Conservation (phyloP, 92 coral and sea anemone genomes). For the Montipora capitata region DNA sequence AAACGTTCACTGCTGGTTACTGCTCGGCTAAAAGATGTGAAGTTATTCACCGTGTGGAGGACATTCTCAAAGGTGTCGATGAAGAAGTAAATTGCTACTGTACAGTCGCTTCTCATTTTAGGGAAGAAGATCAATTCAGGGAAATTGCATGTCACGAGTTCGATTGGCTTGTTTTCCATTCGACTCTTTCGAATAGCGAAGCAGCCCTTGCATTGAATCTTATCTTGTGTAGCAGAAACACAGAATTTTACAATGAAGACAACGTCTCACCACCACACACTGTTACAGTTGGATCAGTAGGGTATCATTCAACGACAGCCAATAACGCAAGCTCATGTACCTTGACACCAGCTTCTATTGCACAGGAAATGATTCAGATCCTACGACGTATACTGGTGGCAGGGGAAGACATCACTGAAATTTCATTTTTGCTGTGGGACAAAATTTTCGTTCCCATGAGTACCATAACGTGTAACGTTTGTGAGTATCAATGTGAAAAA, state of each 20-base stretch:
- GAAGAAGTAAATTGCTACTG: background rate
- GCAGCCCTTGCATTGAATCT: conserved; percentile 14
- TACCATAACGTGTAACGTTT: no score
- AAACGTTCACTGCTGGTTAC: background rate
- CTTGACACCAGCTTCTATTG: conserved; percentile 23
- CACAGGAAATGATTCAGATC: background rate
- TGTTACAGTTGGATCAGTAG: background rate
- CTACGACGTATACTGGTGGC: background rate
- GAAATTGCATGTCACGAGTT: background rate
- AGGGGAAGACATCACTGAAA: conserved; percentile 3
- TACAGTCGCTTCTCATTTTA: no score
- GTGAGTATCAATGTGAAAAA: background rate
- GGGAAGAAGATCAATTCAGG: background rate
- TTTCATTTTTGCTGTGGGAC: background rate
- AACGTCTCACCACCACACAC: background rate
- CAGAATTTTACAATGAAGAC: background rate
- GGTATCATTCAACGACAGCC: background rate
- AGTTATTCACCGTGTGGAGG: background rate
- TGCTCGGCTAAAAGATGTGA: background rate
- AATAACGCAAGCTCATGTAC: background rate
- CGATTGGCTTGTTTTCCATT: conserved; percentile 29
- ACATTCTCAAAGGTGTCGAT: background rate
- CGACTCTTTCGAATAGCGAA: conserved; percentile 6
- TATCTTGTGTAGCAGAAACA: background rate
- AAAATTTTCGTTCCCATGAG: background rate